Evolutionary conservation across 1,140 invertebrate species (phyloP), one percentile per base, ranked within the genome.

Genomic region (Cataglyphis hispanica): DNA sequence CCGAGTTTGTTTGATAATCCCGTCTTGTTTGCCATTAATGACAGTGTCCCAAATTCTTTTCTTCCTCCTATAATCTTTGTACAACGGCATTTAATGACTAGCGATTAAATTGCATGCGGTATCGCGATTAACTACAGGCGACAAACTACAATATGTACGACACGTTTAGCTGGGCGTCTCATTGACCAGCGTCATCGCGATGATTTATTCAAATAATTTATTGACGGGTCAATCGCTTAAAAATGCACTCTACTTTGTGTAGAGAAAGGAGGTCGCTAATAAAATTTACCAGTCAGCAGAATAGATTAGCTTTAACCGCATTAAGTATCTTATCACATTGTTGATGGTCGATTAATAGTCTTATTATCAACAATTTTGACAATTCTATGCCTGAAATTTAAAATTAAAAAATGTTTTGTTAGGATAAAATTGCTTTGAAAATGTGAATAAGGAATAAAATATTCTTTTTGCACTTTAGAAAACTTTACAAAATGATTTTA

Each of bases 171-270:
- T 34, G 27, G 78, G 40, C 53, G 53, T 81, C 66, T 81, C 50
- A 72, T 72, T 83, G 78, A 83, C 67, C 43, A 63, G 67, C 53
- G 37, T 72, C 78, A 83, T 74, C 37, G 11, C n/a, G 37, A 74
- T 83, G n/a, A 83, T 83, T 83, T 31, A 31, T 31, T 31, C 31
- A 31, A 31, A 31, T 31, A 13, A 83, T 83, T 83, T 83, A 83
- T 83, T 43, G 37, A 37, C 37, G 56, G 53, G 78, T 58, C 67
- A 72, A 74, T 74, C 78, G 8, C 6, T 74, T 58, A 83, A 83
- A 83, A 72, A 72, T 83, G 37, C 37, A 50, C 46, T 50, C 46
- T 11, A 53, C 34, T 60, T 58, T 37, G 34, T 40, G 66, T 19
- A 22, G 37, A 53, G 67, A 74, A 83, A 83, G 67, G 67, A 83